Base-by-base conservation (phyloP, 2,113 vertebrate genomes). In the Macrotus californicus region DNA sequence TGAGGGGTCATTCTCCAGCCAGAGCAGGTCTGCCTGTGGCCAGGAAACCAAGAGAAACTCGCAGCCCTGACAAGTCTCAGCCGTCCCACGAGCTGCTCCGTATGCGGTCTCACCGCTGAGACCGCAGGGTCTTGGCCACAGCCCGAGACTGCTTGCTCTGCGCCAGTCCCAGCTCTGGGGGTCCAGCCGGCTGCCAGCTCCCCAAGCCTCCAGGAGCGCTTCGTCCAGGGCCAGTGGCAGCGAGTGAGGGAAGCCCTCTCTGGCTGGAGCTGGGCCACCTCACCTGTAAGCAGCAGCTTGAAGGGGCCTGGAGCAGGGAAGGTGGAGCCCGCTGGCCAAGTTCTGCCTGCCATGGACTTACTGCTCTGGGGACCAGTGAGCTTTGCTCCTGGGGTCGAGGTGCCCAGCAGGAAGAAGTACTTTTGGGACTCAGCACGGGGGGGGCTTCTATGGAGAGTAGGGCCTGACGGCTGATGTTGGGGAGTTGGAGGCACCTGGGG, bases 1-100 rank as follows among this genome's bases (percentile, higher is more conserved):
- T 77, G 54, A 96, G 56, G 39, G 96, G 82, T 96, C 96, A 94
- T 93, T 82, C 73, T 95, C 61, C 43, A 91, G 89, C 93, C 95
- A 89, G 72, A 66, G 24, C 50, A 87, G 77, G 79, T 90, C 54
- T 89, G 64, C 83, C 86, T 95, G 69, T 94, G 96, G 91, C 77
- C 89, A 64, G 56, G 77, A 97, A 97, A 96, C 79, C 85, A 67
- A 92, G 66, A 81, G 59, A 95, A 41, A 19, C 61, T 91, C 86
- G 77, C 24, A 41, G 34, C 41, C 56, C 76, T 50, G 54, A 82
- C 48, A 50, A 46, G 80, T 18, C 61, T 80, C 21, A 14, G 36
- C 70, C 66, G 9, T 36, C 82, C 77, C 36, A 6, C 52, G 8
- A 11, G 52, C 50, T 15, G 16, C 52, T 89, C 15, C 16, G 87